A percentile compares a stretch with the other conserved stretches of the same genome.
phyloP scores from a whole-genome alignment of 2,113 vertebrate genomes.

The Dipodomys spectabilis region DNA sequence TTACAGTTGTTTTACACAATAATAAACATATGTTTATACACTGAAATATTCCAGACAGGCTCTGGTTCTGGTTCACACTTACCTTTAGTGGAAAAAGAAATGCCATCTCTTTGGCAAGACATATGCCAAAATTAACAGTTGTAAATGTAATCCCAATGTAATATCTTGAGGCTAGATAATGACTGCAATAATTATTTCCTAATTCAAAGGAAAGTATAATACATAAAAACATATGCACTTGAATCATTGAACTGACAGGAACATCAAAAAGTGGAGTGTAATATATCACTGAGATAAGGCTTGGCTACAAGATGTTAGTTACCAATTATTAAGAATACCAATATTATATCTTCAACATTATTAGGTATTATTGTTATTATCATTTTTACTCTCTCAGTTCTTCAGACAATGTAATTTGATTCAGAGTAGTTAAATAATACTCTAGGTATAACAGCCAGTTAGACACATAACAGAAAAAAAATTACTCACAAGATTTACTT shows the following conservation, averaged over 20 bases:
- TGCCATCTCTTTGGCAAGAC: neutral
- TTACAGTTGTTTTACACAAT: constrained; percentile 48
- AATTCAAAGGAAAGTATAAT: neutral
- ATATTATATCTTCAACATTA: neutral
- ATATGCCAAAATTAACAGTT: constrained; percentile 42
- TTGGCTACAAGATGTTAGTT: neutral
- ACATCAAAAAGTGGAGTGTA: neutral
- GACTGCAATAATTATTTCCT: neutral
- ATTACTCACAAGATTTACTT: neutral
- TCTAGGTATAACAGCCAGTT: neutral
- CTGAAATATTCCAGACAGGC: constrained; percentile 17
- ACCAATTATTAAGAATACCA: neutral
- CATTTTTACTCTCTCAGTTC: neutral
- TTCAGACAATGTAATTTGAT: neutral
- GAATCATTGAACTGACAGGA: neutral
- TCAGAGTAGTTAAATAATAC: neutral
- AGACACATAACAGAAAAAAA: neutral
- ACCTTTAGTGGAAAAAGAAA: neutral
- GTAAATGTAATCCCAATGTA: neutral
- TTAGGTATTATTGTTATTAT: neutral
- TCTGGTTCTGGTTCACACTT: constrained; percentile 54
- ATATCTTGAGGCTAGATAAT: constrained; percentile 5
- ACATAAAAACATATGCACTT: neutral
- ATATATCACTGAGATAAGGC: neutral
- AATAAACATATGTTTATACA: constrained; percentile 62